A percentile compares a stretch with the other conserved stretches of the same genome.
Evolutionary conservation across 1,140 invertebrate species (phyloP).

Genomic region (Conus ventricosus): DNA sequence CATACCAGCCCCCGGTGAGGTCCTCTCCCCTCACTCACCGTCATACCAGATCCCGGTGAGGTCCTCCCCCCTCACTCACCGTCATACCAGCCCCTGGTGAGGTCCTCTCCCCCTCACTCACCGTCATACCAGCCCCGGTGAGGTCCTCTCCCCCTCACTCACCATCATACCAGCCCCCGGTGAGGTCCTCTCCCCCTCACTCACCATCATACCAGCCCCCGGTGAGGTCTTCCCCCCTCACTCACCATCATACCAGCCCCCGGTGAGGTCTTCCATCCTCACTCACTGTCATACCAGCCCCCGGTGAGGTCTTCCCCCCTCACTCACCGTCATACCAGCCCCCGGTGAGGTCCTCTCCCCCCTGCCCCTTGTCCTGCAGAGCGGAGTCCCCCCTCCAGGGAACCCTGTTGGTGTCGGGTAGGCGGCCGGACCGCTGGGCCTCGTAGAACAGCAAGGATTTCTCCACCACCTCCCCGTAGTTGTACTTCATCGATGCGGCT

Average conservation of each 20-base stretch:
- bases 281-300: too few relatives aligned
- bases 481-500: constrained; percentile 50
- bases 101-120: constrained; percentile 5
- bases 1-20: constrained; percentile 49
- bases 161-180: neutral
- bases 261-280: too few relatives aligned
- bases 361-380: constrained; percentile 67
- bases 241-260: too few relatives aligned
- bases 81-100: constrained; percentile 17
- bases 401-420: constrained; percentile 69
- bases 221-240: too few relatives aligned
- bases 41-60: constrained; percentile 1
- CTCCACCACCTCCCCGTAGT: constrained; percentile 63
- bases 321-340: constrained; percentile 77
- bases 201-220: too few relatives aligned
- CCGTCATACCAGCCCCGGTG: constrained; percentile 23
- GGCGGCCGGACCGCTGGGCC: constrained; percentile 71
- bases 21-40: constrained; percentile 60
- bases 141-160: neutral
- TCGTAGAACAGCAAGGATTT: constrained; percentile 74
- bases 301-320: too few relatives aligned
- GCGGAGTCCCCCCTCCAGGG: constrained; percentile 71
- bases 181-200: too few relatives aligned
- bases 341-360: constrained; percentile 69
- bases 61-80: constrained; percentile 10